Evolutionary conservation across 1,140 invertebrate species (phyloP).

Genomic region (Chrysopa pallens): DNA sequence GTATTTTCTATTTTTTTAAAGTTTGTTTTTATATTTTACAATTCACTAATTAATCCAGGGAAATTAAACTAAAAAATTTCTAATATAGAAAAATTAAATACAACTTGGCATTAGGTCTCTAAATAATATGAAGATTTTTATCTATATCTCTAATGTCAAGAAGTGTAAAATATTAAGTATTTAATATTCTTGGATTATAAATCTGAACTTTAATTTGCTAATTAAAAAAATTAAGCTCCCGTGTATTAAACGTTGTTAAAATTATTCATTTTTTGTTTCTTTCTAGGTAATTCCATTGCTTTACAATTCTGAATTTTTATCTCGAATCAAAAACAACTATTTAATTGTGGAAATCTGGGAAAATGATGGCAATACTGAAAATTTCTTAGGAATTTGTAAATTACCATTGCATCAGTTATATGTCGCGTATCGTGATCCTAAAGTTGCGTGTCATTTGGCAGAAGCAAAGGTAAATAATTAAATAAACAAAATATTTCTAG

Average conservation of each 20-base stretch:
- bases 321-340: slow-evolving; percentile 32
- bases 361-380: slow-evolving; percentile 15
- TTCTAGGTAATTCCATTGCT: slow-evolving; percentile 32
- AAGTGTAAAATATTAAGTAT: no score
- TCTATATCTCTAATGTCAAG: no score
- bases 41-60: background rate
- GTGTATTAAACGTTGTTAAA: background rate
- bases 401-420: slow-evolving; percentile 38
- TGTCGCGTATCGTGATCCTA: slow-evolving; percentile 33
- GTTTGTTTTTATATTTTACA: background rate
- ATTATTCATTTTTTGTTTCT: slow-evolving; percentile 1
- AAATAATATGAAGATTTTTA: no score
- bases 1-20: slow-evolving; percentile 14
- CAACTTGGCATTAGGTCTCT: no score
- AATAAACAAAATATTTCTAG: no score
- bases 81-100: background rate
- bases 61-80: background rate
- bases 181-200: no score
- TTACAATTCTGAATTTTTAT: slow-evolving; percentile 29
- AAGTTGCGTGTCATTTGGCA: slow-evolving; percentile 29
- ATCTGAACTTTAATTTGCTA: no score
- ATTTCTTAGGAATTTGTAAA: slow-evolving; percentile 30
- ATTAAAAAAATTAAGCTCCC: no score
- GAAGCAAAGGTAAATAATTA: slow-evolving; percentile 17
- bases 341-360: slow-evolving; percentile 33